phyloP scores from a whole-genome alignment of 1,140 invertebrate species.

The Drosophila santomea region DNA sequence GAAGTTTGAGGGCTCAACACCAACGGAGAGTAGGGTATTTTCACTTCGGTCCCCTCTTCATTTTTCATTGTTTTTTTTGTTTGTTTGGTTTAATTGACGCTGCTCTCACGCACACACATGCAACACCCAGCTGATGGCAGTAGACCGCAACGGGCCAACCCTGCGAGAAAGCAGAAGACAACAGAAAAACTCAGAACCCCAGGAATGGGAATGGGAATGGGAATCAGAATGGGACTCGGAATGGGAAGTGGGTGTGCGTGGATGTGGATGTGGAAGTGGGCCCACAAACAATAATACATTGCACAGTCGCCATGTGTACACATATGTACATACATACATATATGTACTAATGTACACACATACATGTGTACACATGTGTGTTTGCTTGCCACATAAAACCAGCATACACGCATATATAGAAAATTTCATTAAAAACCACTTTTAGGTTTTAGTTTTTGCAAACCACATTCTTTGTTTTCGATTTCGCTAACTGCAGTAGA shows the following conservation, averaged over 20 bases:
- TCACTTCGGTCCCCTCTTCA: not conserved
- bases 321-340: not conserved
- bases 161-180: conserved; percentile 61
- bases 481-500: conserved; percentile 44
- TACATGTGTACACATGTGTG: not conserved
- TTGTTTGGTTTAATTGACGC: conserved; percentile 61
- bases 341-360: too few species aligned
- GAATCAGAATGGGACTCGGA: not conserved
- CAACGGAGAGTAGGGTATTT: conserved; percentile 1
- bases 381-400: conserved; percentile 16
- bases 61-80: conserved; percentile 6
- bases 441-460: conserved; percentile 70
- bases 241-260: conserved; percentile 42
- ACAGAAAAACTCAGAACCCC: conserved; percentile 16
- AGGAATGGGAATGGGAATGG: conserved; percentile 12
- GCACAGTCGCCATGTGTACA: conserved; percentile 16
- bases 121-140: conserved; percentile 62
- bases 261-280: conserved; percentile 45
- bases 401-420: conserved; percentile 35
- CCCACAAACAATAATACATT: conserved; percentile 32
- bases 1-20: not conserved
- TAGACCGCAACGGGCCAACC: conserved; percentile 75
- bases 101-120: conserved; percentile 13
- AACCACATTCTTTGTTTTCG: conserved; percentile 72
- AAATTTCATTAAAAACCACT: conserved; percentile 78